These are phyloP conservation scores for Delichon dasypus DNA, from an alignment of 2,797 vertebrate genomes.

Conservation along the genomic window DNA sequence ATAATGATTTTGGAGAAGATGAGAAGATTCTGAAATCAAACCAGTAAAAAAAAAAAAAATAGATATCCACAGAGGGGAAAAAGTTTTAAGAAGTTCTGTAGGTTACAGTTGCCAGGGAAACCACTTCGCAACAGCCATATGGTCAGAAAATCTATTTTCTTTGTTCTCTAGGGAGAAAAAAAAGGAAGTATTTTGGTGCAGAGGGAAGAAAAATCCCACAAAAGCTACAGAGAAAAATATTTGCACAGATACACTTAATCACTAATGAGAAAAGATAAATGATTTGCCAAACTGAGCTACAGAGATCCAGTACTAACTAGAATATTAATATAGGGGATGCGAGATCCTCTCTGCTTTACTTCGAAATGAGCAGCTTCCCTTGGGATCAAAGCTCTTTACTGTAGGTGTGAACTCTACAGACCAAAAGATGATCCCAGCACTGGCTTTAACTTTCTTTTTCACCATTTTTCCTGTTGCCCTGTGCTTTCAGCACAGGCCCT, in stretches of 20 bases:
- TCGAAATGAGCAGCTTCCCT: neutral
- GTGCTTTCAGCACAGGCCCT: neutral
- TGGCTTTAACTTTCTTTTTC: neutral
- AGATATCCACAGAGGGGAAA: neutral
- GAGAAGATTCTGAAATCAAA: slow-evolving; percentile 49
- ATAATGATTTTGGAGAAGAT: slow-evolving; percentile 20
- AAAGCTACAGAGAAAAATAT: slow-evolving; percentile 2
- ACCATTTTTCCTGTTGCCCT: neutral
- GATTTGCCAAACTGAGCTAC: neutral
- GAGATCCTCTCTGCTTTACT: neutral
- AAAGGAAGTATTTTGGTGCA: neutral
- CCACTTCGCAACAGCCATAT: slow-evolving; percentile 34
- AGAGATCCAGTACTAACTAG: neutral
- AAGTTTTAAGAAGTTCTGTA: slow-evolving; percentile 42
- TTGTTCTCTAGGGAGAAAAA: neutral
- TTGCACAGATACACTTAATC: slow-evolving; percentile 5
- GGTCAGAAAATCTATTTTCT: slow-evolving; percentile 10
- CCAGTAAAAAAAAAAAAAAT: neutral
- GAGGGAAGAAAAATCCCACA: neutral
- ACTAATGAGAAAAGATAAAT: slow-evolving; percentile 34
- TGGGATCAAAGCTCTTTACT: neutral
- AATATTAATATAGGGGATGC: neutral
- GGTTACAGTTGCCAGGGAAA: slow-evolving; percentile 64
- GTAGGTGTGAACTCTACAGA: neutral
- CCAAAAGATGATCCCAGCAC: neutral